These are phyloP conservation scores for Spatulosminthurus flaviceps DNA, from an alignment of 2,888 invertebrate genomes.

Conservation along the genomic window DNA sequence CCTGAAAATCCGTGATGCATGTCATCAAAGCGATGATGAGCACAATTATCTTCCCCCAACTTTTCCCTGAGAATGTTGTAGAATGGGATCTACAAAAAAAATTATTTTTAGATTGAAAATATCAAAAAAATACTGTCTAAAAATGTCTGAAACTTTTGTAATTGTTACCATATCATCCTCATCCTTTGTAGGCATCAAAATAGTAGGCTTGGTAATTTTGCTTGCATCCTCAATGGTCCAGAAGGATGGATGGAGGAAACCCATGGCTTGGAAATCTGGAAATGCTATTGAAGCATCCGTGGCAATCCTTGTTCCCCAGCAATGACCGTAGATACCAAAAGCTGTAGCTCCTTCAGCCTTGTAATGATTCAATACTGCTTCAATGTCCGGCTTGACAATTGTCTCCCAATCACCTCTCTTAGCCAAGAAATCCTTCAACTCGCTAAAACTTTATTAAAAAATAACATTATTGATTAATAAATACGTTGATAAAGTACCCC, in stretches of 20 bases:
- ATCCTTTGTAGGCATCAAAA: conserved; percentile 49
- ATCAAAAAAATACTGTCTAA: too few relatives aligned
- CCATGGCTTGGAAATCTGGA: conserved; percentile 52
- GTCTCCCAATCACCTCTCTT: conserved; percentile 46
- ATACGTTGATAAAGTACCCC: too few relatives aligned
- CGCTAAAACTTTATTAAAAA: conserved; percentile 26
- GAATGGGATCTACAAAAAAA: conserved; percentile 55
- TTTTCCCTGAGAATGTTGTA: conserved; percentile 56
- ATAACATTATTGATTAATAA: too few relatives aligned
- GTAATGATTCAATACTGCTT: conserved; percentile 34
- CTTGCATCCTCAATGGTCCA: conserved; percentile 50
- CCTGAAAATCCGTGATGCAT: conserved; percentile 60
- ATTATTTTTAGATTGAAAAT: too few relatives aligned
- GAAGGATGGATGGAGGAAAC: conserved; percentile 55
- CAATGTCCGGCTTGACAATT: conserved; percentile 38
- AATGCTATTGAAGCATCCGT: conserved; percentile 32
- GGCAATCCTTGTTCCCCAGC: conserved; percentile 52
- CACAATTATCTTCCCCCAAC: conserved; percentile 52
- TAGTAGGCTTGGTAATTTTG: conserved; percentile 51
- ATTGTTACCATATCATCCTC: conserved; percentile 55
- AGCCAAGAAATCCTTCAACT: conserved; percentile 19
- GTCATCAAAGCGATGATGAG: conserved; percentile 57
- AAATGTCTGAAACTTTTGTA: too few relatives aligned
- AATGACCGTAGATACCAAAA: conserved; percentile 51
- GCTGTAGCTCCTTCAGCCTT: conserved; percentile 26